Conservation (phyloP, 2,888 invertebrate genomes). For the Ecliptopera silaceata region DNA sequence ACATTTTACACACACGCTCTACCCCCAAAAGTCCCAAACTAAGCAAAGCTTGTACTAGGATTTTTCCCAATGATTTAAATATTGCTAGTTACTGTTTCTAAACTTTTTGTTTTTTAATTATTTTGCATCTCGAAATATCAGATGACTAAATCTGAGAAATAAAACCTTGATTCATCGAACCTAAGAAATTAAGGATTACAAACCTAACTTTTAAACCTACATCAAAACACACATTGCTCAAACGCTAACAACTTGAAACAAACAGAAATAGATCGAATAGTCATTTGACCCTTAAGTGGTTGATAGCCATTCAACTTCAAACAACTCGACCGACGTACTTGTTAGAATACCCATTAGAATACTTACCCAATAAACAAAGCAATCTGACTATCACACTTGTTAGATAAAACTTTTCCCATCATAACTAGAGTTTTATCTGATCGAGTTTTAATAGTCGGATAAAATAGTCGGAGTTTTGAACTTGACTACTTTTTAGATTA, state of each 20-base stretch:
- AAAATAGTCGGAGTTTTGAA: no score
- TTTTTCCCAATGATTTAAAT: no score
- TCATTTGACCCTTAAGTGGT: conserved; percentile 16
- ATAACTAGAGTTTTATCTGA: conserved; percentile 23
- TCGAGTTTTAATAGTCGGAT: background rate
- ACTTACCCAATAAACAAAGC: conserved; percentile 29
- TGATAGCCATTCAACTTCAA: conserved; percentile 24
- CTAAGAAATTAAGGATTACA: no score
- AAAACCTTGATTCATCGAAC: no score
- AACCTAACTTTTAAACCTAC: background rate
- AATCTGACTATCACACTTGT: conserved; percentile 28
- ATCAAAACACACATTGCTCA: background rate
- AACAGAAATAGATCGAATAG: conserved; percentile 16
- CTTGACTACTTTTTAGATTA: no score
- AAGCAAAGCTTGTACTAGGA: no score
- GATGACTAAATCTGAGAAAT: no score
- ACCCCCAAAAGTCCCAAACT: no score
- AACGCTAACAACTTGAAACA: conserved; percentile 19
- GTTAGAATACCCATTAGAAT: conserved; percentile 27
- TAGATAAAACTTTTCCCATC: conserved; percentile 36
- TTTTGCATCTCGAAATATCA: no score
- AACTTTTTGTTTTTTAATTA: no score
- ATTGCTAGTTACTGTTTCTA: no score
- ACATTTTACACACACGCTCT: no score
- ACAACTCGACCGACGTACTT: conserved; percentile 23